Percentiles rank a stretch among this genome's conserved stretches.
Evolutionary conservation across 2,888 invertebrate species (phyloP).

Genomic region (Acleris sparsana): DNA sequence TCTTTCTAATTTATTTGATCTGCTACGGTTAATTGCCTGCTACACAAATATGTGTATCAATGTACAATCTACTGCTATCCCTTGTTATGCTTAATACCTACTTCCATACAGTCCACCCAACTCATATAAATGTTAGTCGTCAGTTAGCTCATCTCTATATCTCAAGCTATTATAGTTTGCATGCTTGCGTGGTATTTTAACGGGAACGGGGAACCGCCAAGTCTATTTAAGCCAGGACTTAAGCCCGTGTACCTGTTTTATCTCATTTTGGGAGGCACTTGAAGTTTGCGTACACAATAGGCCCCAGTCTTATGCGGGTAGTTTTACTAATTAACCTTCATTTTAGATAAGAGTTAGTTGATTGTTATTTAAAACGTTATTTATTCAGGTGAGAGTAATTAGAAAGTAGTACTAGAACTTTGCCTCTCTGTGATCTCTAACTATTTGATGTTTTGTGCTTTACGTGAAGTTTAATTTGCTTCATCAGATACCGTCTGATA

Average conservation of each 20-base stretch:
- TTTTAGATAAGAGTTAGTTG: constrained; percentile 12
- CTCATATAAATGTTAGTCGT: too few relatives aligned
- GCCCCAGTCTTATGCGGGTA: constrained; percentile 30
- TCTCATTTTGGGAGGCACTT: constrained; percentile 60
- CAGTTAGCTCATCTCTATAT: too few relatives aligned
- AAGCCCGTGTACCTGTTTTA: constrained; percentile 72
- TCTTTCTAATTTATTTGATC: constrained; percentile 14
- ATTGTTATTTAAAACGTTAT: constrained; percentile 8
- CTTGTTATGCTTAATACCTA: too few relatives aligned
- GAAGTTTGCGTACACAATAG: constrained; percentile 57
- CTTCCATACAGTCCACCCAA: too few relatives aligned
- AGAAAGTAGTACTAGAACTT: neutral
- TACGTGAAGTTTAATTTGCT: too few relatives aligned
- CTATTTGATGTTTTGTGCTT: too few relatives aligned
- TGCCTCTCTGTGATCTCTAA: too few relatives aligned
- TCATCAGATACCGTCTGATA: too few relatives aligned
- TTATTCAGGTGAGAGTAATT: neutral
- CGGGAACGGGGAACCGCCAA: neutral
- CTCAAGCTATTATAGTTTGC: neutral
- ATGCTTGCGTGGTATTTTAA: neutral
- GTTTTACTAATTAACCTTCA: constrained; percentile 30
- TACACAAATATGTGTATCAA: neutral
- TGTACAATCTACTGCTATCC: too few relatives aligned
- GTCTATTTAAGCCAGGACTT: constrained; percentile 15
- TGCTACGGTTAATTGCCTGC: constrained; percentile 3